Conservation (phyloP, 2,113 vertebrate species). For the Haplochromis burtoni region DNA sequence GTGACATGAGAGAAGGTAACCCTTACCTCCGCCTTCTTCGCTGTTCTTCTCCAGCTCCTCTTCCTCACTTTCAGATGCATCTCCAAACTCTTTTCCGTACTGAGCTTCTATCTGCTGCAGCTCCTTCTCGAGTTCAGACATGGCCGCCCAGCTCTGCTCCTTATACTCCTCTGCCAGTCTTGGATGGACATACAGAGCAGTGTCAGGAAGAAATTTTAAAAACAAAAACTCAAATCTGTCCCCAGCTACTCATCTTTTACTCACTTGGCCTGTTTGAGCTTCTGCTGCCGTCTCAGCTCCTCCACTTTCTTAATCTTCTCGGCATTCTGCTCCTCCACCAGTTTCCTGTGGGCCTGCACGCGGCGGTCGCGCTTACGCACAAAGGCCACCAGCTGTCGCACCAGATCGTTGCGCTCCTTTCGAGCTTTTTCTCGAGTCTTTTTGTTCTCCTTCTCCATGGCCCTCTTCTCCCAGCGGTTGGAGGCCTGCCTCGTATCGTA, state of each 20-base stretch:
- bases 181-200: not conserved
- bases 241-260: not conserved
- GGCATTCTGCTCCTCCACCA: slow-evolving; percentile 89
- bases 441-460: slow-evolving; percentile 98
- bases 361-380: slow-evolving; percentile 88
- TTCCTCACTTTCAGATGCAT: slow-evolving; percentile 74
- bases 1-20: not conserved
- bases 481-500: slow-evolving; percentile 91
- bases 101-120: slow-evolving; percentile 91
- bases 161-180: slow-evolving; percentile 87
- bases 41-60: slow-evolving; percentile 55
- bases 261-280: slow-evolving; percentile 85
- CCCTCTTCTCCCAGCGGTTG: slow-evolving; percentile 96
- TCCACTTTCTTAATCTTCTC: slow-evolving; percentile 86
- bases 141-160: slow-evolving; percentile 92
- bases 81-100: slow-evolving; percentile 89
- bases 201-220: not conserved
- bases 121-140: slow-evolving; percentile 88
- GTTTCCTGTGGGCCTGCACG: slow-evolving; percentile 87
- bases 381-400: slow-evolving; percentile 88
- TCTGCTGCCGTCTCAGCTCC: slow-evolving; percentile 83
- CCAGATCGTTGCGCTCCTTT: slow-evolving; percentile 85
- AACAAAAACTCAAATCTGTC: not conserved
- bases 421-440: slow-evolving; percentile 86
- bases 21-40: slow-evolving; percentile 36